Conservation (phyloP, 2,113 vertebrate genomes). For the Coturnix japonica region DNA sequence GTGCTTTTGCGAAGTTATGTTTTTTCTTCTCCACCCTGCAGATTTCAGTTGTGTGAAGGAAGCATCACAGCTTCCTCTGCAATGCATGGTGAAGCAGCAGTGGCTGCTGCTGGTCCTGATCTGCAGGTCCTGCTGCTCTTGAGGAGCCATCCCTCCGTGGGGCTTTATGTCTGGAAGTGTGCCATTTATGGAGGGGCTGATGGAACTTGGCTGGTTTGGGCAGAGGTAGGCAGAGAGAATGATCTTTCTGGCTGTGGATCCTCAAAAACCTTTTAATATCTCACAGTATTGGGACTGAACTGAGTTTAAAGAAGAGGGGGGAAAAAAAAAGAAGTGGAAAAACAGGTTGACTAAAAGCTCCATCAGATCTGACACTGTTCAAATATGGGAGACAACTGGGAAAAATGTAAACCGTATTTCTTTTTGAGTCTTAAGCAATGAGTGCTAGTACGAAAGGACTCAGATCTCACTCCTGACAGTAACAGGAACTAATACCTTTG, state of each 20-base stretch:
- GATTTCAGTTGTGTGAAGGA: background rate
- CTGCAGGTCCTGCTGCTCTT: background rate
- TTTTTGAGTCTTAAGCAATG: background rate
- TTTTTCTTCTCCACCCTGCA: conserved; percentile 19
- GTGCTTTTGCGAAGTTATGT: background rate
- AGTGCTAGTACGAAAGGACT: background rate
- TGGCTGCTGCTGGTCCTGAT: accelerated
- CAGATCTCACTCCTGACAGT: background rate
- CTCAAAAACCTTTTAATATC: background rate
- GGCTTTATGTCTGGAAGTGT: background rate
- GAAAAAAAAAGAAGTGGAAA: background rate
- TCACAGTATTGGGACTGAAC: background rate
- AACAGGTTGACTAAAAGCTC: background rate
- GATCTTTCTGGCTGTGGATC: background rate
- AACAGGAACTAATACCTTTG: background rate
- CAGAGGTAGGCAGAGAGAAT: background rate
- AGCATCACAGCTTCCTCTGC: background rate
- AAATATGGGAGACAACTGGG: background rate
- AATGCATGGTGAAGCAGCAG: background rate
- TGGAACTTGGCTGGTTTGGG: background rate
- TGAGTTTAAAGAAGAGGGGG: background rate
- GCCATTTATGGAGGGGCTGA: background rate
- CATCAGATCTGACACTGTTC: conserved; percentile 15
- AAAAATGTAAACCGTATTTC: conserved; percentile 22
- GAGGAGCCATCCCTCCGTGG: accelerated